A percentile compares a stretch with the other conserved stretches of the same genome.
Evolutionary conservation across 2,888 invertebrate genomes (phyloP).

Genomic region (Acleris literana): DNA sequence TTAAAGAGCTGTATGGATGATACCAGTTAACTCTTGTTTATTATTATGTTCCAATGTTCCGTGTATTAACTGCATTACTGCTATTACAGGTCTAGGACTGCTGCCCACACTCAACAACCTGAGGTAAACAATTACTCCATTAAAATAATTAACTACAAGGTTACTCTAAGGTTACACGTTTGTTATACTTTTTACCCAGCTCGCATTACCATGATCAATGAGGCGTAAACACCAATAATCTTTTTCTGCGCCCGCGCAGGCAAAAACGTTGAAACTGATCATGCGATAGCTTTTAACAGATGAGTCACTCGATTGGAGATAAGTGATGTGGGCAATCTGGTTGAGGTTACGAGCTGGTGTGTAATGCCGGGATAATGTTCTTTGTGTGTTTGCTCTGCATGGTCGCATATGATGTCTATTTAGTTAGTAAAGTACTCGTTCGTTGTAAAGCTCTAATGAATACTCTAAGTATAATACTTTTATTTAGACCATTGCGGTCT

Average conservation of each 20-base stretch:
- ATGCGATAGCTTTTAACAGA: conserved; percentile 28
- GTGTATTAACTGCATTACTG: conserved; percentile 25
- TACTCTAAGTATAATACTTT: no score
- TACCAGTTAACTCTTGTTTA: no score
- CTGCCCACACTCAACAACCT: conserved; percentile 93
- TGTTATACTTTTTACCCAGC: conserved; percentile 28
- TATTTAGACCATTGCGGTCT: no score
- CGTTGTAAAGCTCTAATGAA: no score
- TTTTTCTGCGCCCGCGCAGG: conserved; percentile 15
- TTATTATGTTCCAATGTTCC: no score
- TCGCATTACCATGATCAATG: conserved; percentile 26
- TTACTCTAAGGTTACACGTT: conserved; percentile 6
- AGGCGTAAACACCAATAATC: conserved; percentile 21
- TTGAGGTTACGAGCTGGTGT: background rate
- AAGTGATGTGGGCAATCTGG: conserved; percentile 4
- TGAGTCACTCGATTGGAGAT: conserved; percentile 12
- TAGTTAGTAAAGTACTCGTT: no score
- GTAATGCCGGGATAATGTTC: no score
- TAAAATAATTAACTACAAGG: conserved; percentile 29
- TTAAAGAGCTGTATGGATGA: no score
- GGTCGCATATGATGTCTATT: no score
- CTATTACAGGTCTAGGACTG: conserved; percentile 91
- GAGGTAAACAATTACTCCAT: conserved; percentile 84
- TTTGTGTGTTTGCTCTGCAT: no score
- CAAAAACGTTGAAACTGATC: conserved; percentile 28